A percentile compares a stretch with the other conserved stretches of the same genome.
These are phyloP conservation scores for Lates calcarifer DNA, from an alignment of 2,113 vertebrate species.

Conservation along the genomic window DNA sequence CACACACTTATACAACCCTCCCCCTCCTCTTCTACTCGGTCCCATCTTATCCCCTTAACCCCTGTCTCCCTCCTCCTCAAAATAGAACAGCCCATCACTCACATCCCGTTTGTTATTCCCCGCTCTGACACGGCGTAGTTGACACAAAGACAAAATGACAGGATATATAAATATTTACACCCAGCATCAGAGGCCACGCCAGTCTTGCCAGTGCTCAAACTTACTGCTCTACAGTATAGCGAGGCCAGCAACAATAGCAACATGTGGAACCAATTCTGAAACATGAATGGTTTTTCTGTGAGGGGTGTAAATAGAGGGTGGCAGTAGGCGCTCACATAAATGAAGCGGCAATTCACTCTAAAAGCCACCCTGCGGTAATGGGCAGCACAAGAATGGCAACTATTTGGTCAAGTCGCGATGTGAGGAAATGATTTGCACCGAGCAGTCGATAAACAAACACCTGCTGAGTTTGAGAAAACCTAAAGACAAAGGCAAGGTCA, in stretches of 20 bases:
- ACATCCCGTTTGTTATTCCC: conserved; percentile 61
- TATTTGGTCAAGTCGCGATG: conserved; percentile 58
- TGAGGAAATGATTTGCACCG: conserved; percentile 37
- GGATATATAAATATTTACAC: conserved; percentile 79
- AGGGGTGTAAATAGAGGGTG: conserved; percentile 62
- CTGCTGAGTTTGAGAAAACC: conserved; percentile 49
- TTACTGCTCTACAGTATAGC: conserved; percentile 35
- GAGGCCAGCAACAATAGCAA: conserved; percentile 57
- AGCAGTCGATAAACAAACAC: conserved; percentile 56
- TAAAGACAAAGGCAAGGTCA: conserved; percentile 38
- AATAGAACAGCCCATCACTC: conserved; percentile 74
- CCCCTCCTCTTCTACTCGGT: not conserved
- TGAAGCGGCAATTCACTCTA: conserved; percentile 53
- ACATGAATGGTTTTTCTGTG: conserved; percentile 63
- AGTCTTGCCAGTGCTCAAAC: conserved; percentile 59
- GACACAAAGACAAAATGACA: conserved; percentile 76
- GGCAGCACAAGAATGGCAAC: conserved; percentile 46
- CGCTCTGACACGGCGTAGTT: conserved; percentile 61
- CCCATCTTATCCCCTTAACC: conserved; percentile 71
- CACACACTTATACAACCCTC: not conserved
- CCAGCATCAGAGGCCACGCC: conserved; percentile 60
- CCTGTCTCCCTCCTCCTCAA: conserved; percentile 57
- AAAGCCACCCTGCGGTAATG: conserved; percentile 60
- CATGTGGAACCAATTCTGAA: conserved; percentile 75
- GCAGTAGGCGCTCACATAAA: conserved; percentile 48